Evolutionary conservation across 2,888 invertebrate genomes (phyloP), one percentile per base, ranked within the genome.

Genomic region (Eupithecia abbreviata): DNA sequence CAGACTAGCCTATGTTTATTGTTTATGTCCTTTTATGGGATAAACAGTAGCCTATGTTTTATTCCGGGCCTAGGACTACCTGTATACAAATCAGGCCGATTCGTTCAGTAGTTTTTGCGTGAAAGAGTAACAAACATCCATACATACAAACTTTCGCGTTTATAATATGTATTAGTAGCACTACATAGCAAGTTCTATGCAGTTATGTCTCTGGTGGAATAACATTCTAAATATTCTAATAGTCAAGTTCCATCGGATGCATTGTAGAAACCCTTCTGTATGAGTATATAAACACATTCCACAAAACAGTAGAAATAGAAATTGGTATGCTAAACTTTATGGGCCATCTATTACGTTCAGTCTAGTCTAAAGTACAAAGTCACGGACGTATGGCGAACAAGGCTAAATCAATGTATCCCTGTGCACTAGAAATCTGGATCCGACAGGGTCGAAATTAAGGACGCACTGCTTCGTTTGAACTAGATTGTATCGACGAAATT

Each of bases 401-500:
- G 69, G 72, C 51, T 55, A 55, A 77, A 77, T 74, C 58, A 71
- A 72, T 74, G 65, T 51, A 66, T 71, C 77, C 51, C 58, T 12
- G 49, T 62, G 49, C 41, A 62, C 55, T 45, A 71, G 55, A 73
- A 72, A 76, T 76, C 68, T 76, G 69, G 75, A 65, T 72, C 42
- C 45, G 68, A 55, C 73, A 69, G 72, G 65, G 66, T 13, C 69
- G n/a, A 74, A 74, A 71, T 71, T 71, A 71, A 47, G 55, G 43
- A 55, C 49, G 49, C 41, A 18, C 30, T 51, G 18, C 41, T 67
- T 71, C 9, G 72, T 41, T 65, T 42, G 69, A 74, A 74, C 71
- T 68, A 72, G 78, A 69, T 73, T 73, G 55, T 69, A 74, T 69
- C 66, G n/a, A 69, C 66, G 42, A 73, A 72, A 55, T 72, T 66